Evolutionary conservation across 2,888 invertebrate genomes (phyloP), one percentile per base, ranked within the genome.

Genomic region (Melipona beecheii): DNA sequence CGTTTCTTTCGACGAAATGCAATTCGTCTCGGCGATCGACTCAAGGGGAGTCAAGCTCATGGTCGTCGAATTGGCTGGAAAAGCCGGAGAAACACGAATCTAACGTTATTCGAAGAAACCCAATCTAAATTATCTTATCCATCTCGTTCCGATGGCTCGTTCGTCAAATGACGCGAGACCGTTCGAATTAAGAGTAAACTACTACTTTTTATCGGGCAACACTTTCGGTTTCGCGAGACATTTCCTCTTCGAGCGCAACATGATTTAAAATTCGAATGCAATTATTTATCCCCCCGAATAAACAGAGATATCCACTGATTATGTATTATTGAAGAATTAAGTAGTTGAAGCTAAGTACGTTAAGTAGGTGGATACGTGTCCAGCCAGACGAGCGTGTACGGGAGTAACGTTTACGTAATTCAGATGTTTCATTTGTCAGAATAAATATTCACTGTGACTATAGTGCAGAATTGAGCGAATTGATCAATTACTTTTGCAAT

Each of bases 91-190:
- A 64, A 64, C 54, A 64, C 49, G 4, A 69, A 64, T n/a, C n/a
- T n/a, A n/a, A n/a, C 21, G 31, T 69, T 65, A 76, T 36, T 60
- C 56, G 50, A 76, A 58, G 36, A 36, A 36, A 43, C 43, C 43
- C 0, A 9, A 43, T 9, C 43, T 43, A 43, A 43, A 43, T 27
- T 27, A 65, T 15, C 13, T 24, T 58, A 36, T n/a, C 62, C 62
- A 50, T 50, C 69, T 49, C 62, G 86, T 84, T 83, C 77, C 82
- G 24, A 27, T 81, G 78, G 21, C 65, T 86, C 74, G 81, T 56
- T 86, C 56, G 43, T 5, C 56, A 78, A 88, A 71, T 86, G 85
- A 73, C 78, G 83, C 88, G 84, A 71, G 75, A 86, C 86, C 72
- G 70, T 62, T 69, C 60, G 56, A 78, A 78, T 83, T 84, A 71